A percentile compares a stretch with the other conserved stretches of the same genome.
These are phyloP conservation scores for Podarcis muralis DNA, from an alignment of 2,113 vertebrate genomes.

Conservation along the genomic window DNA sequence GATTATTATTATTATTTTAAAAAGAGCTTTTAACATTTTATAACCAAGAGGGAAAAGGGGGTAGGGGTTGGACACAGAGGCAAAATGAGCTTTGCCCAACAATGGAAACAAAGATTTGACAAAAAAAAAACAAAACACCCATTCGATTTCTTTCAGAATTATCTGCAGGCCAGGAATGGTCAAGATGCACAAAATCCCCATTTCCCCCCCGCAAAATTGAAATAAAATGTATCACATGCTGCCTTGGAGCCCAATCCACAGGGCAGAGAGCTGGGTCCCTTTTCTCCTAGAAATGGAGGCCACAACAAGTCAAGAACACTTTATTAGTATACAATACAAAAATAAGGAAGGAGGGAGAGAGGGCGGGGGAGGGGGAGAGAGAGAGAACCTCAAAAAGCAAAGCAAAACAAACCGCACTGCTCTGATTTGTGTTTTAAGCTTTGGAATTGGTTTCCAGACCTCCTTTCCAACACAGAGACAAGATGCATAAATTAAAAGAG, in stretches of 20 bases:
- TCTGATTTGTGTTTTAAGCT: background rate
- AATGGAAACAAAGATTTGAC: too few relatives aligned
- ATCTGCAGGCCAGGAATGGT: background rate
- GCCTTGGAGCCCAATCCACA: too few relatives aligned
- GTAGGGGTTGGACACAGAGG: background rate
- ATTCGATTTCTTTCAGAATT: background rate
- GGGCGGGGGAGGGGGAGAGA: rapidly evolving
- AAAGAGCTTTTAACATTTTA: background rate
- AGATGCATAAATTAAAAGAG: background rate
- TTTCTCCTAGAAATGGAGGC: slow-evolving; percentile 46
- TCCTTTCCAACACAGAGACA: background rate
- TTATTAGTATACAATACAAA: slow-evolving; percentile 69
- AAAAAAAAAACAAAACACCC: background rate
- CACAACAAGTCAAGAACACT: slow-evolving; percentile 65
- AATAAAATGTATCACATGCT: background rate
- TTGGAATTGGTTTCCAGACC: too few relatives aligned
- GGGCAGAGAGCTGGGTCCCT: too few relatives aligned
- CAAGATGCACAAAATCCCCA: too few relatives aligned
- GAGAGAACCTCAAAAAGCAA: too few relatives aligned
- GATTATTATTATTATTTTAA: background rate
- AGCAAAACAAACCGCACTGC: background rate
- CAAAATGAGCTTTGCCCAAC: background rate
- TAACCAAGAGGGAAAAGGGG: background rate
- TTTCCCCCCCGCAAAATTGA: background rate
- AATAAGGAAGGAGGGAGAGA: slow-evolving; percentile 9